These are phyloP conservation scores for Carduelis carduelis DNA, from an alignment of 2,797 vertebrate genomes.

Conservation along the genomic window DNA sequence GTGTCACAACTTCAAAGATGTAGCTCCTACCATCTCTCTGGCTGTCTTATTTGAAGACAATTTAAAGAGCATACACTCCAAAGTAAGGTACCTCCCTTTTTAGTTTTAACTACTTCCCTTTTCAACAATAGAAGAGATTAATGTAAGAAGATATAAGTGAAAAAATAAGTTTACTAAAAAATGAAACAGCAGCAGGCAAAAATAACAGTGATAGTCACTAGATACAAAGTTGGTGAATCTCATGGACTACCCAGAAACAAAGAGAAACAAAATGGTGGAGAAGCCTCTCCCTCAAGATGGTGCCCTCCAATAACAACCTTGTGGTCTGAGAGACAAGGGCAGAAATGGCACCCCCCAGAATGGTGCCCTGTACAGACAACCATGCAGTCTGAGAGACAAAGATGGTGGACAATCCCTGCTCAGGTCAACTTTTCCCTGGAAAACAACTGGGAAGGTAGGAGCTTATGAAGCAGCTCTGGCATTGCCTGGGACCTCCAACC, in stretches of 20 bases:
- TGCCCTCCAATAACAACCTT: accelerated
- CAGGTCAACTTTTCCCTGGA: background rate
- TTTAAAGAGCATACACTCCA: background rate
- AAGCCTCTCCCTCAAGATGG: background rate
- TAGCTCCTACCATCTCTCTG: background rate
- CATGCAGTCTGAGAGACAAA: background rate
- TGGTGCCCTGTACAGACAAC: background rate
- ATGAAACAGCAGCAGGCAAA: background rate
- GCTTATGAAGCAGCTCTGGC: background rate
- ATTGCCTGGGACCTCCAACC: background rate
- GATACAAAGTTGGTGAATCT: background rate
- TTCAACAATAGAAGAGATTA: background rate
- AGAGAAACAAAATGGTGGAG: background rate
- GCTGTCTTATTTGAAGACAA: background rate
- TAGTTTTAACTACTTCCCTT: background rate
- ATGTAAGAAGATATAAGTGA: background rate
- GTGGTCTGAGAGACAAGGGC: background rate
- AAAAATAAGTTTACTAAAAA: background rate
- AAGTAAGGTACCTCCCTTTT: background rate
- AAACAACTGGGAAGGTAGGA: background rate
- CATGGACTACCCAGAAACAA: background rate
- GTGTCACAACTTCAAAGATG: background rate
- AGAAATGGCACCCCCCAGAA: background rate
- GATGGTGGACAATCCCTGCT: background rate
- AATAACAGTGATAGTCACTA: background rate